Base-by-base conservation (phyloP, 2,888 invertebrate genomes). In the Rhagophthalmus giganteus region DNA sequence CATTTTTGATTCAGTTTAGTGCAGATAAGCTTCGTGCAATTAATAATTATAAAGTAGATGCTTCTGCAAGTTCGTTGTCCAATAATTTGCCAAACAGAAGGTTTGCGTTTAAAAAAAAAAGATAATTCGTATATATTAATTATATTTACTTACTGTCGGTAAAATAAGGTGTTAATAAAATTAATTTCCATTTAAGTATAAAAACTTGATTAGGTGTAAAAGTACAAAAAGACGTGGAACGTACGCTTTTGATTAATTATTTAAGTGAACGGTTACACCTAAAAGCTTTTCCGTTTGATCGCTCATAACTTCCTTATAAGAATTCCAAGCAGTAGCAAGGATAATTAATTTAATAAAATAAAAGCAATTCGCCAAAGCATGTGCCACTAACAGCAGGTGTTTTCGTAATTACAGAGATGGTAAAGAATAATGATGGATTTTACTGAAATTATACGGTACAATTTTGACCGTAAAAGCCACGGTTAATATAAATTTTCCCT, bases 341-440 rank as follows among this genome's bases (percentile, higher is more conserved):
- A 15, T 39, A 47, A 47, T 47, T 47, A 47, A 47, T 39, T 47
- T 32, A 28, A 33, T 33, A 47, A 47, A 39, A 47, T 39, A 47
- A 33, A 39, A 32, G 46, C 30, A 24, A 20, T 38, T 38, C 20
- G 16, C 25, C 11, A 32, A 26, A 39, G 39, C 46, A 47, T 39
- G 39, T 39, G 46, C 26, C 32, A 24, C 39, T 16, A 33, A 47
- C 32, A 38, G 46, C 46, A 47, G 46, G 46, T 47, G 46, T 39
- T 39, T 39, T 39, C 39, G 46, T 32, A 38, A 32, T 32, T 32
- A 27, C 37, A 25, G 16, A 28, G 25, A 26, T 33, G 39, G 33
- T 12, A 37, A 38, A 38, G 31, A 26, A 16, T 34, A 34, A 34
- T 47, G 39, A 38, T 37, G 38, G 25, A 47, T 39, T 35, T 33